Conservation (phyloP, 1,140 invertebrate genomes). For the Eriosoma lanigerum region DNA sequence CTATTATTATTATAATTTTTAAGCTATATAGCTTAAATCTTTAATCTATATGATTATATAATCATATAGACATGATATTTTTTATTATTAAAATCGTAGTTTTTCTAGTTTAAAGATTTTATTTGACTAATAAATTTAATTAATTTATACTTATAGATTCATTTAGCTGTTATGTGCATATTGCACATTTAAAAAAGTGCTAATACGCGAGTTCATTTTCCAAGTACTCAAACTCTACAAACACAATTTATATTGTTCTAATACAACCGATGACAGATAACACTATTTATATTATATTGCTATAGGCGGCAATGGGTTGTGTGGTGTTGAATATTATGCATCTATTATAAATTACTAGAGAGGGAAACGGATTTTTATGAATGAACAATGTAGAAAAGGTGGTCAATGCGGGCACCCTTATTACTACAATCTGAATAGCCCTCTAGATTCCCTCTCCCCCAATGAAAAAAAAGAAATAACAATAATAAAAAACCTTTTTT, state of each 20-base stretch:
- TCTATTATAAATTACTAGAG: not conserved
- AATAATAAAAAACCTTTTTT: too few relatives aligned
- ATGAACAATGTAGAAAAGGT: conserved; percentile 18
- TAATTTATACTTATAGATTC: too few relatives aligned
- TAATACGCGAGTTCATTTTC: not conserved
- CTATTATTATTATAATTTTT: too few relatives aligned
- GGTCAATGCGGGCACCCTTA: conserved; percentile 40
- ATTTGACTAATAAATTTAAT: too few relatives aligned
- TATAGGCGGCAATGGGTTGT: not conserved
- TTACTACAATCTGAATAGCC: conserved; percentile 12
- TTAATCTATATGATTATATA: too few relatives aligned
- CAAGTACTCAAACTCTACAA: not conserved
- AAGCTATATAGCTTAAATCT: too few relatives aligned
- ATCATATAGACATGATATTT: too few relatives aligned
- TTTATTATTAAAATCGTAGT: too few relatives aligned
- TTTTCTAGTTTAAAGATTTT: too few relatives aligned
- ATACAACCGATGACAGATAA: conserved; percentile 4
- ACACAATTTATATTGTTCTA: not conserved
- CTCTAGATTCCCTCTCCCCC: not conserved
- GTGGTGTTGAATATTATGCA: conserved; percentile 10
- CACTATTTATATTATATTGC: not conserved
- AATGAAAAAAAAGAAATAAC: conserved; percentile 16
- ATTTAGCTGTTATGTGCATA: too few relatives aligned
- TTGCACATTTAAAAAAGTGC: too few relatives aligned
- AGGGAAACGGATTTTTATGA: conserved; percentile 32